Conservation (phyloP, 2,888 invertebrate genomes). For the Embidobia sp. region DNA sequence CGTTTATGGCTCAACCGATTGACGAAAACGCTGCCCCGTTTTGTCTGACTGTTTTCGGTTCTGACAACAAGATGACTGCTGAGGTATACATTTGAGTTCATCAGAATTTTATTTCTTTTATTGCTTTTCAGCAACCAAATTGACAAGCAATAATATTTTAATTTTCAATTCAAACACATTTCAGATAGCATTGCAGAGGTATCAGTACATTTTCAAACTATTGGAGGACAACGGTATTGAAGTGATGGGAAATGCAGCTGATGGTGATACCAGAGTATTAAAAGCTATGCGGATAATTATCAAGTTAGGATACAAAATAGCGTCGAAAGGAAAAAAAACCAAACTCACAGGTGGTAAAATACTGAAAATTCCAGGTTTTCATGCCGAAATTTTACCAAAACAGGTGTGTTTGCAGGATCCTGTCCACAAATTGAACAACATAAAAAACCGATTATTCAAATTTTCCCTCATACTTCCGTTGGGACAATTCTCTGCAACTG, state of each 20-base stretch:
- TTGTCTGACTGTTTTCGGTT: conserved; percentile 67
- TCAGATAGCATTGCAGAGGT: conserved; percentile 12
- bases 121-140: background rate
- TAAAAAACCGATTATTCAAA: conserved; percentile 67
- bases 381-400: conserved; percentile 15
- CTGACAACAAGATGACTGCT: conserved; percentile 68
- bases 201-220: conserved; percentile 18
- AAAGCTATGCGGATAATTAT: conserved; percentile 67
- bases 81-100: conserved; percentile 59
- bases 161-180: conserved; percentile 1
- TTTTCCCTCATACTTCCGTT: conserved; percentile 66
- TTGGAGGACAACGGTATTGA: conserved; percentile 58
- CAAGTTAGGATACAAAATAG: conserved; percentile 37
- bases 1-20: conserved; percentile 51
- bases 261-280: conserved; percentile 68
- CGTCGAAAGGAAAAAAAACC: conserved; percentile 2
- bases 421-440: conserved; percentile 69
- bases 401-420: conserved; percentile 56
- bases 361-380: background rate
- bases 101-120: background rate
- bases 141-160: background rate
- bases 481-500: conserved; percentile 64
- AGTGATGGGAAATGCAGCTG: conserved; percentile 68
- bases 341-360: background rate
- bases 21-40: conserved; percentile 62